Evolutionary conservation across 2,113 vertebrate species (phyloP).

Genomic region (Cryptomyrus ogoouensis): DNA sequence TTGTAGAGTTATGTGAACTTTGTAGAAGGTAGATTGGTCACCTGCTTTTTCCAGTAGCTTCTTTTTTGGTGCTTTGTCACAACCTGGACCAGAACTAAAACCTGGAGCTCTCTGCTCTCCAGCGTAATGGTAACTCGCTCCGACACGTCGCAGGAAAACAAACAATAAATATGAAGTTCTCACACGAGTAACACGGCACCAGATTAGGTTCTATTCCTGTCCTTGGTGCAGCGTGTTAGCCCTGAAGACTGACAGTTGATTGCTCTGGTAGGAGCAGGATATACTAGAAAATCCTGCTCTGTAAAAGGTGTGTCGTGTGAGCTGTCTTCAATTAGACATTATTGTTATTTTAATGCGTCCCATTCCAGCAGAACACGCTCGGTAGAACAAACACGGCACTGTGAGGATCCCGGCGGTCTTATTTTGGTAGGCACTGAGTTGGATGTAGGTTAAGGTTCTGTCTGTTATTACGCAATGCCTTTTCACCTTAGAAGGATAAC

Average conservation of each 20-base stretch:
- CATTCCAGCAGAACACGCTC: neutral
- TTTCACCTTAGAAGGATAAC: neutral
- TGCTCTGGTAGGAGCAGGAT: neutral
- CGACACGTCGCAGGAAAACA: neutral
- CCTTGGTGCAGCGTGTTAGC: neutral
- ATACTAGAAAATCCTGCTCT: neutral
- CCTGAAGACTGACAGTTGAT: neutral
- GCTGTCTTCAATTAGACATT: neutral
- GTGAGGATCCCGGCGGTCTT: neutral
- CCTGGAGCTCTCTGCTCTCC: neutral
- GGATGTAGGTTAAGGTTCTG: neutral
- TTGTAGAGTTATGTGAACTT: neutral
- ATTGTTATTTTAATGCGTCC: slow-evolving; percentile 4
- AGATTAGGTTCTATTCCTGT: neutral
- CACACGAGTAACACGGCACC: neutral
- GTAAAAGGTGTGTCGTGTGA: neutral
- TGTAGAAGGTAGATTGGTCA: neutral
- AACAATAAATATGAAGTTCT: neutral
- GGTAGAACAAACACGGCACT: neutral
- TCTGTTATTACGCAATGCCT: neutral
- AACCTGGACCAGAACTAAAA: neutral
- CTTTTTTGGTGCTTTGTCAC: neutral
- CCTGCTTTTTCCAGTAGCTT: neutral
- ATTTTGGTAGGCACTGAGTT: neutral
- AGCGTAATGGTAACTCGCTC: neutral